Percentiles rank a stretch among this genome's conserved stretches.
Evolutionary conservation across 2,888 invertebrate species (phyloP).

Genomic region (Podabrus alpinus): DNA sequence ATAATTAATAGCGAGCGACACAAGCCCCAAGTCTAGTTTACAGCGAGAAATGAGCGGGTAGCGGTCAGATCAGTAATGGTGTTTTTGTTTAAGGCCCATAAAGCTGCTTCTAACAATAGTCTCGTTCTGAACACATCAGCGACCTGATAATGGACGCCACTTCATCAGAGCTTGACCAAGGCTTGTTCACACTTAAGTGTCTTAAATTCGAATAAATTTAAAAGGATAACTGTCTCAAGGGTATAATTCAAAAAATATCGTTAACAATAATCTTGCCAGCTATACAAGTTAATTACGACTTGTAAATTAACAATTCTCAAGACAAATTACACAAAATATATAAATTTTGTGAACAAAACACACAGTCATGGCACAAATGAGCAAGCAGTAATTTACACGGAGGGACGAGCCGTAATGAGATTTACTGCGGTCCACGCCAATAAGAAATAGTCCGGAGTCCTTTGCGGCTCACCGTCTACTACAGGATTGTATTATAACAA

Average conservation of each 20-base stretch:
- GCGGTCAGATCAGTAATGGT: constrained; percentile 46
- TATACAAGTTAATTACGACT: neutral
- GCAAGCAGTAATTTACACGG: constrained; percentile 48
- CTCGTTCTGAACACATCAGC: constrained; percentile 47
- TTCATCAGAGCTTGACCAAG: constrained; percentile 41
- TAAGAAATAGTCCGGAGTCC: constrained; percentile 45
- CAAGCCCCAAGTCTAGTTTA: constrained; percentile 27
- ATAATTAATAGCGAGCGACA: constrained; percentile 32
- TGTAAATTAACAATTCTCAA: neutral
- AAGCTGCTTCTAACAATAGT: constrained; percentile 48
- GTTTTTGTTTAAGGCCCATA: constrained; percentile 53
- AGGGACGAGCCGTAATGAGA: constrained; percentile 49
- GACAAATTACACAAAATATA: neutral
- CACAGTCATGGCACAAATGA: constrained; percentile 46
- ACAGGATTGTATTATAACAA: constrained; percentile 35
- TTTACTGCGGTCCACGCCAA: constrained; percentile 48
- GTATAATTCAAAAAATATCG: neutral
- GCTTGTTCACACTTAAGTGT: constrained; percentile 36
- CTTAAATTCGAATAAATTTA: neutral
- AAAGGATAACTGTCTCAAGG: neutral
- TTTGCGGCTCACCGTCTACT: constrained; percentile 35
- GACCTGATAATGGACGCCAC: constrained; percentile 48
- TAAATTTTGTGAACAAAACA: constrained; percentile 42
- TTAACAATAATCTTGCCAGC: neutral
- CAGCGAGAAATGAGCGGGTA: constrained; percentile 31